Evolutionary conservation across 2,113 vertebrate species (phyloP).

Genomic region (Hippoglossus stenolepis): DNA sequence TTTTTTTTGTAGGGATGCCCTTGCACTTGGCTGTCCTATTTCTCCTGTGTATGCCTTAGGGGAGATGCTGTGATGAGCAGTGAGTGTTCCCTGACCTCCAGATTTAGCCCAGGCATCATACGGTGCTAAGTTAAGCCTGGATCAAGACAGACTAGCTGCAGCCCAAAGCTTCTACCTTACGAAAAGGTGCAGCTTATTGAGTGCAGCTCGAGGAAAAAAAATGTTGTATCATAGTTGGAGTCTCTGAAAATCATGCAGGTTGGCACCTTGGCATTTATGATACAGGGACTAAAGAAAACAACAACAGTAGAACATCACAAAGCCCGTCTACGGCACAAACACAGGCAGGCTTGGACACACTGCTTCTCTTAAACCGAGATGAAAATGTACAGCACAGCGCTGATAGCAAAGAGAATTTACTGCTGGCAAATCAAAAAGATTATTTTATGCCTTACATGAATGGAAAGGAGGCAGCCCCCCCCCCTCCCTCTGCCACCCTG

Average conservation of each 20-base stretch:
- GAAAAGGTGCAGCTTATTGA: conserved; percentile 17
- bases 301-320: conserved; percentile 31
- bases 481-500: conserved; percentile 1
- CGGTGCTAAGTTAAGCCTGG: neutral
- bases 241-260: neutral
- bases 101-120: conserved; percentile 51
- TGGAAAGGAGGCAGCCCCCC: conserved; percentile 42
- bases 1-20: conserved; percentile 47
- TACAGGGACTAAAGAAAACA: conserved; percentile 13
- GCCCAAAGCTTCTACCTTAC: conserved; percentile 21
- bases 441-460: conserved; percentile 67
- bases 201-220: neutral
- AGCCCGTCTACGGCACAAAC: conserved; percentile 7
- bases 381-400: conserved; percentile 33
- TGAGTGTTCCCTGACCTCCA: conserved; percentile 54
- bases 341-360: conserved; percentile 25
- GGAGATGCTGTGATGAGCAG: conserved; percentile 31
- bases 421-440: conserved; percentile 71
- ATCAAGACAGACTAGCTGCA: neutral
- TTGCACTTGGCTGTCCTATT: conserved; percentile 57
- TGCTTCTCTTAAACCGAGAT: conserved; percentile 33
- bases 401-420: conserved; percentile 67
- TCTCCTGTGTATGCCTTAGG: conserved; percentile 39
- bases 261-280: conserved; percentile 15
- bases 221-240: neutral